Conservation (phyloP, 2,113 vertebrate species). For the Egretta garzetta region DNA sequence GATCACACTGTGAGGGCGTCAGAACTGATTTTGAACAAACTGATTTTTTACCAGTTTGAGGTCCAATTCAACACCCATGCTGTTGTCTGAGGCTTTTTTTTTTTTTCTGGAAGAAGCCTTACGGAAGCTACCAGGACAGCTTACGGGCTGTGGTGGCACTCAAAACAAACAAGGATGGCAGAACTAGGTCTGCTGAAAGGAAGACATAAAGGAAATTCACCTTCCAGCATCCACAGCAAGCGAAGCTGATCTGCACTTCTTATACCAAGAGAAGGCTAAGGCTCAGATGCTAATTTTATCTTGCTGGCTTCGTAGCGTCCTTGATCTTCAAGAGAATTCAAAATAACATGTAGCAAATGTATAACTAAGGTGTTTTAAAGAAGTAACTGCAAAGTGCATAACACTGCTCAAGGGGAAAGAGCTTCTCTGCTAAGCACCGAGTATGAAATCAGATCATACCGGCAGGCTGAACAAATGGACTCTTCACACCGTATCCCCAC, state of each 20-base stretch:
- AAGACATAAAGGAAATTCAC: slow-evolving; percentile 25
- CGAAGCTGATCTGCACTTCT: slow-evolving; percentile 48
- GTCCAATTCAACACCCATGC: background rate
- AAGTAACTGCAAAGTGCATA: slow-evolving; percentile 43
- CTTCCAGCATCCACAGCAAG: slow-evolving; percentile 28
- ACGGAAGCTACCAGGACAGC: background rate
- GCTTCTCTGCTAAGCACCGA: background rate
- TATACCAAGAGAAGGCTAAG: slow-evolving; percentile 33
- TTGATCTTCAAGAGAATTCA: slow-evolving; percentile 68
- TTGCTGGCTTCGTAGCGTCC: slow-evolving; percentile 53
- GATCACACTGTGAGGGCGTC: background rate
- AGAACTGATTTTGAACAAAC: background rate
- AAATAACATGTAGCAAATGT: slow-evolving; percentile 58
- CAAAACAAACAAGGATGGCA: slow-evolving; percentile 22
- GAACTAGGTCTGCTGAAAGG: slow-evolving; percentile 48
- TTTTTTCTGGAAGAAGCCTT: background rate
- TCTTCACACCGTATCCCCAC: background rate
- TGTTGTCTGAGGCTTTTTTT: background rate
- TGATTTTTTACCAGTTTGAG: background rate
- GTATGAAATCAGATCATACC: slow-evolving; percentile 1
- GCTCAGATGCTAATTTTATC: slow-evolving; percentile 68
- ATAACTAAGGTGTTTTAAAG: slow-evolving; percentile 46
- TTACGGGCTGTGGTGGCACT: background rate
- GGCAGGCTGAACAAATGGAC: slow-evolving; percentile 13
- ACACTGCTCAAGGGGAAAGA: slow-evolving; percentile 50